Base-by-base conservation (phyloP, 2,797 vertebrate genomes). In the Sebastiscus albofasciatus region DNA sequence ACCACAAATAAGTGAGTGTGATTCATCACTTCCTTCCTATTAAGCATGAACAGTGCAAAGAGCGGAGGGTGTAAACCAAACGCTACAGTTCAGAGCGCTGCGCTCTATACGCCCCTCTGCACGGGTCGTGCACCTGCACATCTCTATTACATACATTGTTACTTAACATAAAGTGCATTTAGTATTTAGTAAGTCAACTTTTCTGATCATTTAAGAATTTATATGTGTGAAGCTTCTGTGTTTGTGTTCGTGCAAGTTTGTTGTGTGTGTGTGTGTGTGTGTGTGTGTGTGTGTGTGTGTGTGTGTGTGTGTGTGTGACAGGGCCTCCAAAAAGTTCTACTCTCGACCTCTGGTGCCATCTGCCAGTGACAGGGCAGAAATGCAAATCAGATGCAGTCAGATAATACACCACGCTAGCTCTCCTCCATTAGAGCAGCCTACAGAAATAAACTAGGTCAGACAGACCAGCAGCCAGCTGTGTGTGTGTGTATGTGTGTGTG, bases 261-360 rank as follows among this genome's bases (percentile, higher is more conserved):
- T 67, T 46, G 46, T 61, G 64, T 26, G 29, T 49, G 60, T 31
- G 36, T 81, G 79, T 66, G 65, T 78, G 49, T 58, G 26, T 31
- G 36, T 81, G 79, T 66, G 65, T 78, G 49, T 58, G 26, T 31
- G 36, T 46, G 46, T 61, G 64, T 26, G 29, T 49, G 60, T 46
- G 46, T 61, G 64, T 26, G 29, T 49, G 60, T 31, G 36, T 81
- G 79, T 66, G 65, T 78, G 49, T 58, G 26, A n/a, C 24, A 75
- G 55, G 72, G 80, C 70, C 79, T 81, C 71, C 20, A 59, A 79
- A 86, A 86, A 87, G 77, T 88, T 81, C 42, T 66, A 77, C 86
- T 89, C 82, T 87, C 92, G 79, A 94, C 92, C 94, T 96, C 87
- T 96, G 93, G 93, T 96, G 94, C 95, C 94, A 95, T 95, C 95